Conservation (phyloP, 2,888 invertebrate species). For the Ormyrus pomaceus region DNA sequence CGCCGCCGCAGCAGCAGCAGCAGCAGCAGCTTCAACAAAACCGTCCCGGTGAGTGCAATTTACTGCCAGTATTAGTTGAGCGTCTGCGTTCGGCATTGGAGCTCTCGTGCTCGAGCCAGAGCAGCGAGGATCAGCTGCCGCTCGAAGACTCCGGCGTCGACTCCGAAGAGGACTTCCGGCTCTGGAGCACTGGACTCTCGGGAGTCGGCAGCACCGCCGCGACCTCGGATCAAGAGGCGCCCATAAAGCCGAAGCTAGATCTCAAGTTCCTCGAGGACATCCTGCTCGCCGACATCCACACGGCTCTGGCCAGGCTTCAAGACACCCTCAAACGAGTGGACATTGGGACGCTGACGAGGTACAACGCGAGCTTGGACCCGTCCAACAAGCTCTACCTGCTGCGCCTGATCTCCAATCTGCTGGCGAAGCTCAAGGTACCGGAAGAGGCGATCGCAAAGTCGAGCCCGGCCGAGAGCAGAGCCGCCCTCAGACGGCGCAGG, state of each 20-base stretch:
- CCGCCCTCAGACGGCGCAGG: slow-evolving; percentile 78
- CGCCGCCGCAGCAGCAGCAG: slow-evolving; percentile 62
- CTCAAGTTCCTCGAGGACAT: slow-evolving; percentile 78
- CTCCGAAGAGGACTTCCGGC: slow-evolving; percentile 83
- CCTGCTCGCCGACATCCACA: slow-evolving; percentile 86
- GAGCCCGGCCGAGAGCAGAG: slow-evolving; percentile 52
- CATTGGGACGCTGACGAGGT: slow-evolving; percentile 76
- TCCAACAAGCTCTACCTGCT: slow-evolving; percentile 80
- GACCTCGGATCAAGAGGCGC: slow-evolving; percentile 53
- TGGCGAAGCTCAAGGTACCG: slow-evolving; percentile 77
- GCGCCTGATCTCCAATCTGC: slow-evolving; percentile 83
- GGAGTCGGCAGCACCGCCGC: too few relatives aligned
- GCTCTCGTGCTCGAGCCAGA: slow-evolving; percentile 64
- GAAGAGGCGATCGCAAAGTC: slow-evolving; percentile 73
- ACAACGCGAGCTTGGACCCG: slow-evolving; percentile 76
- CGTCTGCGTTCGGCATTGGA: slow-evolving; percentile 75
- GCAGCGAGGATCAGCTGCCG: slow-evolving; percentile 62
- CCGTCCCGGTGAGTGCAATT: slow-evolving; percentile 72
- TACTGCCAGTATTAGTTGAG: slow-evolving; percentile 75
- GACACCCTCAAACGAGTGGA: slow-evolving; percentile 80
- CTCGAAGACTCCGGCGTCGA: slow-evolving; percentile 71
- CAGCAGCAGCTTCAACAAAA: slow-evolving; percentile 68
- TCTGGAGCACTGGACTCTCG: slow-evolving; percentile 68
- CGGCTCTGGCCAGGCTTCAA: slow-evolving; percentile 85
- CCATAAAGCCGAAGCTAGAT: slow-evolving; percentile 70